A percentile compares a stretch with the other conserved stretches of the same genome.
phyloP scores from a whole-genome alignment of 2,113 vertebrate species.

The Boleophthalmus pectinirostris region DNA sequence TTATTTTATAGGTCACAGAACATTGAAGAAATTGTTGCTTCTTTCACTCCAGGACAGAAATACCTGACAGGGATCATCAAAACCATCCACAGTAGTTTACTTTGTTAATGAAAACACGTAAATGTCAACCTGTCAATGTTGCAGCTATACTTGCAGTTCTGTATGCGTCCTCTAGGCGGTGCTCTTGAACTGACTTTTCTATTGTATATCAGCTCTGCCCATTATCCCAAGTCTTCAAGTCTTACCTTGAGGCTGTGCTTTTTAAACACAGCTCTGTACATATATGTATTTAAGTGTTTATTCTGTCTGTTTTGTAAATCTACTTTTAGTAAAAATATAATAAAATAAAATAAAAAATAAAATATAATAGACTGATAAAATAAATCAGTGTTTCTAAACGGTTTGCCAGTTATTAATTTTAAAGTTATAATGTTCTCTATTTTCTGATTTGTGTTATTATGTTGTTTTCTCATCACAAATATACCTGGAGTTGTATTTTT shows the following conservation, averaged over 20 bases:
- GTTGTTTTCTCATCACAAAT: no score
- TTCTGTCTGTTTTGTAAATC: not conserved
- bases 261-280: not conserved
- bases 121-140: not conserved
- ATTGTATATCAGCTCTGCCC: not conserved
- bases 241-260: not conserved
- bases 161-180: slow-evolving; percentile 19
- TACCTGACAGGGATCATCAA: slow-evolving; percentile 68
- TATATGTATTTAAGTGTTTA: not conserved
- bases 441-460: no score
- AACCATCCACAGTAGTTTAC: slow-evolving; percentile 61
- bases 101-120: slow-evolving; percentile 37
- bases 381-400: no score
- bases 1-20: slow-evolving; percentile 56
- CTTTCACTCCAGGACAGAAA: slow-evolving; percentile 57
- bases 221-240: not conserved
- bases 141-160: not conserved
- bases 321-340: not conserved
- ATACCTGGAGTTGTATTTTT: no score
- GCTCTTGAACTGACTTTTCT: not conserved
- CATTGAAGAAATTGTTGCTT: slow-evolving; percentile 62
- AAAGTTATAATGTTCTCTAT: not conserved
- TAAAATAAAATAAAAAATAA: no score
- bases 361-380: not conserved
- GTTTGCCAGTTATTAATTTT: not conserved